Base-by-base conservation (phyloP, 2,797 vertebrate genomes). In the Labeo calbasu region DNA sequence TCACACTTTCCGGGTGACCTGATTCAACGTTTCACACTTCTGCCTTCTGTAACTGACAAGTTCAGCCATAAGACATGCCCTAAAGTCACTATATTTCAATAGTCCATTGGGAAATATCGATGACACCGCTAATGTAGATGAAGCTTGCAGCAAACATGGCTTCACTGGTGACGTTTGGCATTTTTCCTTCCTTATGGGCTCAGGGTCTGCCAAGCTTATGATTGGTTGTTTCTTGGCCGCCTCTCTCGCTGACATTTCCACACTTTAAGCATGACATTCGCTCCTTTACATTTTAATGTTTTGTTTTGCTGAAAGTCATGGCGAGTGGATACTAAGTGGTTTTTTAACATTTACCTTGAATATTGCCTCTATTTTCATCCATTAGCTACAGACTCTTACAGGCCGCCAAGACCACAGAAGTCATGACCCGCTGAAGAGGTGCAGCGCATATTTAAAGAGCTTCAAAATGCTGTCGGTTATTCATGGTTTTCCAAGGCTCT, bases 311-410 rank as follows among this genome's bases (percentile, higher is more conserved):
- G 5, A 59, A 32, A 51, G 73, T 48, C 70, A 50, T 40, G 69
- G 40, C 25, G 15, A 81, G 77, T 50, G 63, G 13, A 82, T 83
- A 63, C 40, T 46, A 63, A 86, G 57, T 70, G 51, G 9, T 51
- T 76, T 78, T 85, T 81, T 85, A 86, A 84, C 88, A 86, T 86
- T 89, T 87, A 86, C 80, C 80, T 86, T 82, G 82, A 87, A 51
- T 82, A 85, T 65, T 43, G 78, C 77, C 69, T 86, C 83, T 79
- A 84, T 89, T 86, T 86, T 84, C 81, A 79, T 86, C 83, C 71
- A 82, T 82, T 84, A 84, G 84, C 83, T 77, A 21, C 12, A 83
- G 53, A 84, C 36, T 81, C 70, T 28, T 85, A 59, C 36, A 61
- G 43, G 6, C 43, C 83, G 70, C 36, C 70, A 71, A 65, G 69